Percentiles rank a stretch among this genome's conserved stretches.
Conservation (phyloP, 2,113 vertebrate species). For the Cryptotis parvus region DNA sequence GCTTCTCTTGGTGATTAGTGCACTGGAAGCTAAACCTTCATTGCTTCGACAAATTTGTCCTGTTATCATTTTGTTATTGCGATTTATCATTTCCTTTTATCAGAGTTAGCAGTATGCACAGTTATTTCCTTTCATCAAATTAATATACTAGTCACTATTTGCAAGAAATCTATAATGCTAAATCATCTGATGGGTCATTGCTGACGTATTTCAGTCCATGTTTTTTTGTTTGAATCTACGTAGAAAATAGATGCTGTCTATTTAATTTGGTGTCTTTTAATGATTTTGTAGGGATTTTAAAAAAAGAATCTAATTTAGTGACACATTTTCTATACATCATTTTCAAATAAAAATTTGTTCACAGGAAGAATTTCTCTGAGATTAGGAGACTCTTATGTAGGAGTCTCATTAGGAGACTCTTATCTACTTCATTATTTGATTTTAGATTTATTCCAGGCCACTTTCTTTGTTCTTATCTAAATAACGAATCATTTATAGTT, state of each 20-base stretch:
- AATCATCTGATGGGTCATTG: neutral
- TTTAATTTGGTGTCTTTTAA: neutral
- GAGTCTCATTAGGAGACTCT: neutral
- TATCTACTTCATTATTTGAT: neutral
- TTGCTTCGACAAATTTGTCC: constrained; percentile 58
- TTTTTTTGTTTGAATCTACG: neutral
- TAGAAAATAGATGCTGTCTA: neutral
- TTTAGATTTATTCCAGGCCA: fast-evolving
- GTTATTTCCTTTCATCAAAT: constrained; percentile 23
- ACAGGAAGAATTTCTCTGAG: neutral
- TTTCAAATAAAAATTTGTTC: neutral
- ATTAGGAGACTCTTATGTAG: too few species aligned
- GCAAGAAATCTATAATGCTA: neutral
- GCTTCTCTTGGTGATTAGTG: constrained; percentile 63
- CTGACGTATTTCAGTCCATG: neutral
- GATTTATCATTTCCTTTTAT: constrained; percentile 39
- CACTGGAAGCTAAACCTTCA: constrained; percentile 54
- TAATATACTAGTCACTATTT: neutral
- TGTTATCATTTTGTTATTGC: constrained; percentile 51
- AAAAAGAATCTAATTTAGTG: neutral
- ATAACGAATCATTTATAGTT: neutral
- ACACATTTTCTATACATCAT: neutral
- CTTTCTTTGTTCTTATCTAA: neutral
- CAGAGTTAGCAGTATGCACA: constrained; percentile 40
- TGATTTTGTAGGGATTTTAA: neutral